Evolutionary conservation across 2,113 vertebrate genomes (phyloP).

Genomic region (Peromyscus maniculatus): DNA sequence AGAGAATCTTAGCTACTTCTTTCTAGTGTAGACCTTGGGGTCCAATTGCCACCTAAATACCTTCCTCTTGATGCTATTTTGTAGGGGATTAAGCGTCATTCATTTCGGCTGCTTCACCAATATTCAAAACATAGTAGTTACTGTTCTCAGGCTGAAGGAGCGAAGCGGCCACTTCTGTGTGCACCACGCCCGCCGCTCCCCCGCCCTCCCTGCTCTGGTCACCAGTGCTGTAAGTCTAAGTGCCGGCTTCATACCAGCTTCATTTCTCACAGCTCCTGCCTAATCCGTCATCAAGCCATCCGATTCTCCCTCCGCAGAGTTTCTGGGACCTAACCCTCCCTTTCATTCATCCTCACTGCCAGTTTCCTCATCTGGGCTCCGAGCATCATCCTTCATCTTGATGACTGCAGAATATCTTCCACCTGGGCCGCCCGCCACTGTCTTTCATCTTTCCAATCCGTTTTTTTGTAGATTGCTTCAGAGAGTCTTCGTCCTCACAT

Average conservation of each 20-base stretch:
- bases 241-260: neutral
- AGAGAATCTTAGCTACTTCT: neutral
- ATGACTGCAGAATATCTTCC: neutral
- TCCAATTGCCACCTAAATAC: too few species aligned
- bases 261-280: fast-evolving
- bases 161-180: neutral
- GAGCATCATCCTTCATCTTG: neutral
- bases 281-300: neutral
- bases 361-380: neutral
- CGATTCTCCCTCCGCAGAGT: fast-evolving
- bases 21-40: neutral
- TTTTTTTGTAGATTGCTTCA: neutral
- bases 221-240: neutral
- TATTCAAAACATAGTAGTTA: neutral
- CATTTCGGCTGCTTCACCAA: neutral
- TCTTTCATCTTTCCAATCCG: neutral
- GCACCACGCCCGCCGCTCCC: fast-evolving
- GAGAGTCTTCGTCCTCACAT: neutral
- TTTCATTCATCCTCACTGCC: neutral
- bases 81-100: neutral
- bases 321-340: neutral
- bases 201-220: neutral
- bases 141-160: neutral
- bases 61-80: neutral
- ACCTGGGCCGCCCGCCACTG: neutral